Percentiles rank a stretch among this genome's conserved stretches.
phyloP scores from a whole-genome alignment of 2,113 vertebrate species.

The Proteles cristata region DNA sequence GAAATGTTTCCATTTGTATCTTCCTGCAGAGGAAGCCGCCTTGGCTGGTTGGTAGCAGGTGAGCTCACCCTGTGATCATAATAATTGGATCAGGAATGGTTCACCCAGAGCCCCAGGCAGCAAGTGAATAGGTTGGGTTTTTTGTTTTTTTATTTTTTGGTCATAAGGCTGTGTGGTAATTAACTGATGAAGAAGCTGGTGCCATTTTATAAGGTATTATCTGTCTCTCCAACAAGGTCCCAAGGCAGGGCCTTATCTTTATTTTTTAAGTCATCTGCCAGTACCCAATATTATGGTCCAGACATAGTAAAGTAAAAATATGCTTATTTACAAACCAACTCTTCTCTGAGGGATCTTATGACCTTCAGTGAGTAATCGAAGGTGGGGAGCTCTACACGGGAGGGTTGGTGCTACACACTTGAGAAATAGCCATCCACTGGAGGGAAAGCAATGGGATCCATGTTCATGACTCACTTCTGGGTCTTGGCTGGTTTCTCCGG shows the following conservation, averaged over 20 bases:
- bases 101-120: not conserved
- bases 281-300: not conserved
- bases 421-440: not conserved
- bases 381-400: not conserved
- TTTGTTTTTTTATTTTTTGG: not conserved
- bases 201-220: not conserved
- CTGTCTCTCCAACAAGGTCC: not conserved
- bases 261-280: not conserved
- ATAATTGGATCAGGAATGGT: not conserved
- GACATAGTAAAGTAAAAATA: not conserved
- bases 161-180: not conserved
- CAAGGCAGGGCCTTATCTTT: not conserved
- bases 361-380: not conserved
- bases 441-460: not conserved
- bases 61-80: not conserved
- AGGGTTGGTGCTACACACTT: not conserved
- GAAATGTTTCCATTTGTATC: not conserved
- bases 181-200: not conserved
- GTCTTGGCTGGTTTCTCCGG: slow-evolving; percentile 92
- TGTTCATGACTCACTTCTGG: slow-evolving; percentile 91
- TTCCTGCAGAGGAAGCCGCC: not conserved
- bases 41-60: not conserved
- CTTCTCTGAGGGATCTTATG: not conserved
- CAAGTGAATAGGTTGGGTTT: not conserved
- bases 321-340: not conserved